Base-by-base conservation (phyloP, 1,140 invertebrate genomes). In the Panulirus ornatus region DNA sequence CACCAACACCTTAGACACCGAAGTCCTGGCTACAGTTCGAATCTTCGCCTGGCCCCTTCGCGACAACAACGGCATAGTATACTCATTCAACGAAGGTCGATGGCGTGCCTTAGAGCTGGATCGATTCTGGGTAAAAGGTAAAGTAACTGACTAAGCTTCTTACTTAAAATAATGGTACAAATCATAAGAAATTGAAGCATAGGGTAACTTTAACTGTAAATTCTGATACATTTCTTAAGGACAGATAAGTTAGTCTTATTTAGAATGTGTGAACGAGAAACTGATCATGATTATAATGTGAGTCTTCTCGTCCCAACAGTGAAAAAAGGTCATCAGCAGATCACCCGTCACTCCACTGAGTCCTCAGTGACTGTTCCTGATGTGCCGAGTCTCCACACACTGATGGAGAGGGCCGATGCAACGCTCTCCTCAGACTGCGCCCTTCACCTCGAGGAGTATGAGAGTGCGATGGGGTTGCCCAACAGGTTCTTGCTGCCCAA, bases 91-190 rank as follows among this genome's bases (percentile, higher is more conserved):
- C 27, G 73, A 87, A 2, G 84, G 84, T 22, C 47, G 71, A 19
- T 87, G 84, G 84, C 22, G 42, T 0, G 84, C 84, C 30, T 63
- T 87, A 63, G 84, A 87, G 19, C 73, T 78, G 3, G 84, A 87
- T 51, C 78, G 42, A 54, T 87, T 78, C 73, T 87, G 84, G 84
- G 47, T 78, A 1, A 87, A 87, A 66, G 27, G 84, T 87, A 54
- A 87, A 73, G 58, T 19, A 44, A 11, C 34, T 71, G 14, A 16
- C 14, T 66, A 2, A 9, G 38, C 9, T 47, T 22, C 11, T 71
- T n/a, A 27, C 27, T 42, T n/a, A 0, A n/a, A 6, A 6, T 19
- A 47, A 22, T n/a, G 6, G 0, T 47, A 30, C 42, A 47, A 47
- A 47, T 47, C 44, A 11, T 8, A 47, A 16, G 44, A 47, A 47